Percentiles rank a stretch among this genome's conserved stretches.
These are phyloP conservation scores for Pandemis heparana DNA, from an alignment of 2,888 invertebrate species.

Conservation along the genomic window DNA sequence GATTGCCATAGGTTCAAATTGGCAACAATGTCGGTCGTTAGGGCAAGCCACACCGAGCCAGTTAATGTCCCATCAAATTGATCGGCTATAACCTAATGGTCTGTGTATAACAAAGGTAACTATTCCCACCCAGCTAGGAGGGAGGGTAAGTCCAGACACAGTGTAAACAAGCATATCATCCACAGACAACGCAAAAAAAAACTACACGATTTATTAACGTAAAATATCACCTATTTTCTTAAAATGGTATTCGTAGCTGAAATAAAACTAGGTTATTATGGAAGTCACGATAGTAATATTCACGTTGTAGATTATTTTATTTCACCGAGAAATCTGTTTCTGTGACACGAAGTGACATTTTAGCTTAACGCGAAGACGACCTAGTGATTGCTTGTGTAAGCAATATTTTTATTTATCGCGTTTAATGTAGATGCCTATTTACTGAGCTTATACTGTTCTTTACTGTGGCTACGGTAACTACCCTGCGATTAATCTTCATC, in stretches of 20 bases:
- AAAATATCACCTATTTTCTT: too few species aligned
- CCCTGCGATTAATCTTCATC: constrained; percentile 36
- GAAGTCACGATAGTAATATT: too few species aligned
- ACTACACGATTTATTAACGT: too few species aligned
- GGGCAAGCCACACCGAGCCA: not conserved
- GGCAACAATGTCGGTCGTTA: constrained; percentile 23
- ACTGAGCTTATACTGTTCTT: not conserved
- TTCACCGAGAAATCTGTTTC: too few species aligned
- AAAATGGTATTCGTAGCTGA: too few species aligned
- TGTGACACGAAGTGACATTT: too few species aligned
- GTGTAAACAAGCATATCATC: not conserved
- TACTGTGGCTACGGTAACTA: not conserved
- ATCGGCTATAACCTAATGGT: constrained; percentile 39
- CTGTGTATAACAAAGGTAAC: constrained; percentile 40
- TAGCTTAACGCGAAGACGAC: too few species aligned
- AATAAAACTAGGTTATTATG: too few species aligned
- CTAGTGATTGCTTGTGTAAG: too few species aligned
- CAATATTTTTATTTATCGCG: too few species aligned
- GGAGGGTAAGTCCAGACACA: not conserved
- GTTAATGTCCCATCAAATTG: constrained; percentile 24
- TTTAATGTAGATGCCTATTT: too few species aligned
- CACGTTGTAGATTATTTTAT: too few species aligned
- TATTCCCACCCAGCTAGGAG: constrained; percentile 3
- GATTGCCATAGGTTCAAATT: constrained; percentile 6
- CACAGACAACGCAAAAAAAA: not conserved